A percentile compares a stretch with the other conserved stretches of the same genome.
Evolutionary conservation across 2,888 invertebrate species (phyloP).

Genomic region (Molorchus minor): DNA sequence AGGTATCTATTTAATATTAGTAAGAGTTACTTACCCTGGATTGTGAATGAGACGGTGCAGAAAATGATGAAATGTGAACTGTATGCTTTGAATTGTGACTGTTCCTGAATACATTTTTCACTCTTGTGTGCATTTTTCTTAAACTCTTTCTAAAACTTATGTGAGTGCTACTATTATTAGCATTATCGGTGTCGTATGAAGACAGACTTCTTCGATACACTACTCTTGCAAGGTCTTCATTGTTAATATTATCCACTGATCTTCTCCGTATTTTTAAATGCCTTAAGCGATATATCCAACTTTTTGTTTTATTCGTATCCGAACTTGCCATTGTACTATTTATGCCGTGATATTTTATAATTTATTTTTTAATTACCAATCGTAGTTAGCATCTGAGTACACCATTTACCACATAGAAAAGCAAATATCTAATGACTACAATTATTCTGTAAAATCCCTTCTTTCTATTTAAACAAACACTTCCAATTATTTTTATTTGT

Average conservation of each 20-base stretch:
- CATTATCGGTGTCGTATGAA: slow-evolving; percentile 32
- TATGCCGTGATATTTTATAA: too few species aligned
- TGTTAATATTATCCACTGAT: slow-evolving; percentile 30
- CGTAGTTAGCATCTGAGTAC: too few species aligned
- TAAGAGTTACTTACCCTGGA: slow-evolving; percentile 30
- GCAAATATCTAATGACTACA: too few species aligned
- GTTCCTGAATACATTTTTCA: slow-evolving; percentile 48
- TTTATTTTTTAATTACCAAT: too few species aligned
- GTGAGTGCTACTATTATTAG: slow-evolving; percentile 33
- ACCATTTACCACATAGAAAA: too few species aligned
- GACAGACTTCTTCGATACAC: slow-evolving; percentile 35
- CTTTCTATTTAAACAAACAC: too few species aligned
- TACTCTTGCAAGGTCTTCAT: slow-evolving; percentile 28
- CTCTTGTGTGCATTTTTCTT: slow-evolving; percentile 50
- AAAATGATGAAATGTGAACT: slow-evolving; percentile 25
- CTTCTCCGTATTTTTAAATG: slow-evolving; percentile 43
- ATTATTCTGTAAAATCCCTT: too few species aligned
- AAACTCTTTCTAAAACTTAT: slow-evolving; percentile 48
- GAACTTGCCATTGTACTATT: slow-evolving; percentile 29
- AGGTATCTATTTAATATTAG: not conserved
- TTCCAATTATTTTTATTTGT: too few species aligned
- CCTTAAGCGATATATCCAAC: slow-evolving; percentile 45
- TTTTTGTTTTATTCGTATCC: slow-evolving; percentile 41
- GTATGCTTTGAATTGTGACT: slow-evolving; percentile 35
- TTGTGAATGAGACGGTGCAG: slow-evolving; percentile 29